phyloP scores from a whole-genome alignment of 1,140 invertebrate genomes.

The Lepidurus apus region DNA sequence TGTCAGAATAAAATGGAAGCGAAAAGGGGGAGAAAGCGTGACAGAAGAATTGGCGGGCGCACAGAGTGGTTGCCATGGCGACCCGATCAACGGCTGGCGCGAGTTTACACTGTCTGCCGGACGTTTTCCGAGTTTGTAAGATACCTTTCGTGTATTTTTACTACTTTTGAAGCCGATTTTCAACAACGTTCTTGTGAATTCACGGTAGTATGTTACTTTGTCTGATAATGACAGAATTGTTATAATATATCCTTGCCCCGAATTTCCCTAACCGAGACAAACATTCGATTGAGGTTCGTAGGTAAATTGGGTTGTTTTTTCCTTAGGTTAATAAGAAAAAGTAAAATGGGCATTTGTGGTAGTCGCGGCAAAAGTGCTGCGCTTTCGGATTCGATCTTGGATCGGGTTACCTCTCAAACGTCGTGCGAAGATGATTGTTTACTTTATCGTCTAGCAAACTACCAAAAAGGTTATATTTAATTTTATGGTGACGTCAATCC shows the following conservation, averaged over 20 bases:
- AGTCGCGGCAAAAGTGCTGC: constrained; percentile 36
- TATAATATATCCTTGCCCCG: too few relatives aligned
- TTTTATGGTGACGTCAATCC: not conserved
- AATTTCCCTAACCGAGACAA: too few relatives aligned
- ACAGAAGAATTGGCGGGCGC: not conserved
- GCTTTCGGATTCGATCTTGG: constrained; percentile 68
- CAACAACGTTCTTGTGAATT: too few relatives aligned
- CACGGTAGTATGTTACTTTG: too few relatives aligned
- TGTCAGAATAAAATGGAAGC: not conserved
- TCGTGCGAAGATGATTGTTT: constrained; percentile 77
- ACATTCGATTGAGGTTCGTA: not conserved
- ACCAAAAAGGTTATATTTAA: constrained; percentile 58
- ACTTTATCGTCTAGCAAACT: constrained; percentile 79
- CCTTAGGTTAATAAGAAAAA: not conserved
- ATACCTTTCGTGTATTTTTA: too few relatives aligned
- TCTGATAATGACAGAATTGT: too few relatives aligned
- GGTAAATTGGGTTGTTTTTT: not conserved
- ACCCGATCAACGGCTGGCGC: constrained; percentile 14
- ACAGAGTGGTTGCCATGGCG: not conserved
- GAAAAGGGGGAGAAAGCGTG: not conserved
- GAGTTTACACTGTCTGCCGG: not conserved
- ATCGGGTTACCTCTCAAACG: constrained; percentile 68
- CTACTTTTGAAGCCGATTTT: too few relatives aligned
- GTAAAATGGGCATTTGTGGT: constrained; percentile 40
- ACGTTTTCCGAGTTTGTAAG: not conserved